Evolutionary conservation across 23 tunicate species (phyloP).

Genomic region (Trididemnum clinides): DNA sequence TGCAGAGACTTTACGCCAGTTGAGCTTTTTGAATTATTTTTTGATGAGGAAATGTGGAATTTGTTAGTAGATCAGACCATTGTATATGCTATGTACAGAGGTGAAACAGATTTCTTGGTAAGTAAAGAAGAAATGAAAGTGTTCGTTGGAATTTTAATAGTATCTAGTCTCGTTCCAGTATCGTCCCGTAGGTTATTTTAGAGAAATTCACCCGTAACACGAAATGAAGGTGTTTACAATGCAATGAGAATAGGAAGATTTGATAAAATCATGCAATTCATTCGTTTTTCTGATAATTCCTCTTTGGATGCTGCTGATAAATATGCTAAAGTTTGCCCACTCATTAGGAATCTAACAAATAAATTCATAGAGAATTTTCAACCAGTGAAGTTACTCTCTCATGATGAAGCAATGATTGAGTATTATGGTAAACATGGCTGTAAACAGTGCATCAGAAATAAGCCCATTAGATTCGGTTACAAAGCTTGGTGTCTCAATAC

Average conservation of each 20-base stretch:
- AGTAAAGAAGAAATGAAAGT: background rate
- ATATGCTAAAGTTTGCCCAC: too few species aligned
- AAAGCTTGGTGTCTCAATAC: constrained; percentile 11
- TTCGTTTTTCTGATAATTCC: constrained; percentile 6
- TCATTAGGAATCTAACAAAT: background rate
- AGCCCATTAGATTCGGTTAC: constrained; percentile 4
- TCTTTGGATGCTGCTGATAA: constrained; percentile 1
- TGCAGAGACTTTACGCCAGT: background rate
- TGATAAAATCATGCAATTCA: constrained; percentile 1
- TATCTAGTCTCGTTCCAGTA: constrained; percentile 6
- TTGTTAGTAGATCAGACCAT: background rate
- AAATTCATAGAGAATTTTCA: background rate
- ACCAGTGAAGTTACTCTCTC: background rate
- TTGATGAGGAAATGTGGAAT: background rate
- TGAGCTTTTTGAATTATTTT: constrained; percentile 2
- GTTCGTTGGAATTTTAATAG: background rate
- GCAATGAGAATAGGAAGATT: background rate
- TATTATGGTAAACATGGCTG: constrained; percentile 4
- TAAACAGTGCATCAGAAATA: background rate
- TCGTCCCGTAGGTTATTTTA: background rate
- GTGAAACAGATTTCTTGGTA: background rate
- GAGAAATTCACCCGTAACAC: constrained; percentile 9
- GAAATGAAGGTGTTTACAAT: constrained; percentile 1
- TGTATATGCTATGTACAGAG: background rate
- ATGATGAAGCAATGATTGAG: constrained; percentile 16